phyloP scores from a whole-genome alignment of 2,797 vertebrate genomes.

The Spizella passerina region DNA sequence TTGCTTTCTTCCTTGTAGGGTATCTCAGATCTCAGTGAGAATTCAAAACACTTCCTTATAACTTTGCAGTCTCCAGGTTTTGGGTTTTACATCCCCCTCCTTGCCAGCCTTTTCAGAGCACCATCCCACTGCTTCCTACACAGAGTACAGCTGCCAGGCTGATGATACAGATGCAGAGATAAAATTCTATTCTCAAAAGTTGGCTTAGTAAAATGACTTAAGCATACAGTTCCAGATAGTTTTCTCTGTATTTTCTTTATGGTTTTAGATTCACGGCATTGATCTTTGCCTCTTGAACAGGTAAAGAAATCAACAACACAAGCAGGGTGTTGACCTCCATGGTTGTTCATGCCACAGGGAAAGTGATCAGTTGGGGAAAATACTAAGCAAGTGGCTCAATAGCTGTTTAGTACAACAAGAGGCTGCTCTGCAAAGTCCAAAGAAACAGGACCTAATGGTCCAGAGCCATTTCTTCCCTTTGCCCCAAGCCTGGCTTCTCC shows the following conservation, averaged over 20 bases:
- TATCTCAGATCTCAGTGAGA: neutral
- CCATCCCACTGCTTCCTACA: slow-evolving; percentile 53
- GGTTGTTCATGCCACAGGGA: fast-evolving
- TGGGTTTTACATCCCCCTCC: neutral
- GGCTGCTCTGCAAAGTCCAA: neutral
- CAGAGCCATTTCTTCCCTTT: neutral
- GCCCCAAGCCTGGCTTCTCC: neutral
- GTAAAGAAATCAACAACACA: neutral
- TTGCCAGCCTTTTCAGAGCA: slow-evolving; percentile 27
- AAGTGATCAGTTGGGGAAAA: neutral
- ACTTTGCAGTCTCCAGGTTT: neutral
- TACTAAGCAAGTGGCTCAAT: neutral
- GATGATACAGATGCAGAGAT: slow-evolving; percentile 28
- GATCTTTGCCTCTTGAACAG: neutral
- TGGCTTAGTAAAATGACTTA: neutral
- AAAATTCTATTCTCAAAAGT: neutral
- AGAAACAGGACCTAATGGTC: neutral
- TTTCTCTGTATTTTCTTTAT: neutral
- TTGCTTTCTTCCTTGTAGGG: neutral
- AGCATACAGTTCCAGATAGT: neutral
- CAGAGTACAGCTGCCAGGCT: slow-evolving; percentile 37
- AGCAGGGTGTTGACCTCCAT: neutral
- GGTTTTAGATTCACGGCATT: neutral
- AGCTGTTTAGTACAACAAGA: neutral
- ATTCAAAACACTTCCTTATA: neutral